Evolutionary conservation across 1,140 invertebrate species (phyloP).

Genomic region (Calosoma granatense): DNA sequence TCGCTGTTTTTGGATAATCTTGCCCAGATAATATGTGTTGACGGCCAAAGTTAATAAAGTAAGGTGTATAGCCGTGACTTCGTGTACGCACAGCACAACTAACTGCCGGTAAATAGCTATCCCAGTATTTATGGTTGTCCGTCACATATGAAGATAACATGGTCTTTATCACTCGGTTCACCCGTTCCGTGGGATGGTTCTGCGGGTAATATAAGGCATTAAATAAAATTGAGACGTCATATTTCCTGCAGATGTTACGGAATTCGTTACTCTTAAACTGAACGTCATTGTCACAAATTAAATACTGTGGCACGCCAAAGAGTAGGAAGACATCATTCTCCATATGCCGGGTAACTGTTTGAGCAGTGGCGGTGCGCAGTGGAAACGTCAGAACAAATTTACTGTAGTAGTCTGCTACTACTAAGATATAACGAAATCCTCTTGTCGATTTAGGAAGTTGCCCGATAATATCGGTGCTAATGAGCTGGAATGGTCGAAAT

Average conservation of each 20-base stretch:
- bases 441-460: constrained; percentile 13
- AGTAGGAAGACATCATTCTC: constrained; percentile 17
- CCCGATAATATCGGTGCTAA: constrained; percentile 15
- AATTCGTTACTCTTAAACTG: constrained; percentile 10
- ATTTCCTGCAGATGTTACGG: neutral
- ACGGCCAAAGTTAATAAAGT: too few species aligned
- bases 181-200: constrained; percentile 16
- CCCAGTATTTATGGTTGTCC: too few species aligned
- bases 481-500: constrained; percentile 1
- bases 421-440: constrained; percentile 14
- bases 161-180: constrained; percentile 18
- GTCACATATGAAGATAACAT: constrained; percentile 15
- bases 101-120: too few species aligned
- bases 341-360: constrained; percentile 15
- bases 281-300: constrained; percentile 12
- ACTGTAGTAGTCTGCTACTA: constrained; percentile 27
- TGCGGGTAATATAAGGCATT: constrained; percentile 16
- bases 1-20: too few species aligned
- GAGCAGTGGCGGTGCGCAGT: constrained; percentile 12
- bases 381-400: constrained; percentile 21
- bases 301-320: constrained; percentile 10
- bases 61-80: too few species aligned
- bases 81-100: too few species aligned
- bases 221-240: constrained; percentile 5
- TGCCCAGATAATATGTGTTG: too few species aligned